Percentiles rank a stretch among this genome's conserved stretches.
phyloP scores from a whole-genome alignment of 1,140 invertebrate genomes.

The Colletes latitarsis region DNA sequence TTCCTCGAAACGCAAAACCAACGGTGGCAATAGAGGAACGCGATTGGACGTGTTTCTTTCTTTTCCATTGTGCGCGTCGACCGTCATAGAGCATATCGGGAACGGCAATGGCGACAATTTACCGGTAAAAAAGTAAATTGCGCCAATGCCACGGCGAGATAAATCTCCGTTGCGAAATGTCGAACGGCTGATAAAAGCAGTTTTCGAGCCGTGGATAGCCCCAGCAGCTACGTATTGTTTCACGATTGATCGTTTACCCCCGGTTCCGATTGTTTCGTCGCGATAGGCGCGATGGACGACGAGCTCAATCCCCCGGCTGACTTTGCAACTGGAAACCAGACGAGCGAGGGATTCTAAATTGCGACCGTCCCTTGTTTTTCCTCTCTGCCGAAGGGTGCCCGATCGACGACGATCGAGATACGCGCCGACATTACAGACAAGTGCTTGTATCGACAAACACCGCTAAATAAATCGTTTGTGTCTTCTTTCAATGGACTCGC shows the following conservation, averaged over 20 bases:
- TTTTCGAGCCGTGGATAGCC: conserved; percentile 36
- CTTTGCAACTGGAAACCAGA: conserved; percentile 34
- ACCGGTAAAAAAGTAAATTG: conserved; percentile 60
- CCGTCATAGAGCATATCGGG: conserved; percentile 59
- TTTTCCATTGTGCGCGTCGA: conserved; percentile 22
- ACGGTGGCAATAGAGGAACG: background rate
- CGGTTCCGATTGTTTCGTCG: conserved; percentile 55
- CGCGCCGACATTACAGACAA: conserved; percentile 17
- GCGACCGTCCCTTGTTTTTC: conserved; percentile 30
- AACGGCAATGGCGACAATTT: conserved; percentile 59
- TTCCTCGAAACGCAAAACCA: background rate
- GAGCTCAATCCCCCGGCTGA: background rate
- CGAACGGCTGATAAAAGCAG: conserved; percentile 64
- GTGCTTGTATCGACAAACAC: background rate
- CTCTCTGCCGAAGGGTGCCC: background rate
- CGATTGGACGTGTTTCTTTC: conserved; percentile 13
- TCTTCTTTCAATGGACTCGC: background rate
- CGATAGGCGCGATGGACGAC: conserved; percentile 41
- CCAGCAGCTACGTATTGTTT: conserved; percentile 51
- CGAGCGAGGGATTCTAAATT: conserved; percentile 33
- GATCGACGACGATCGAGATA: conserved; percentile 12
- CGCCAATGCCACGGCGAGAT: conserved; percentile 42
- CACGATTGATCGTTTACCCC: conserved; percentile 54
- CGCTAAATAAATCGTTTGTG: background rate
- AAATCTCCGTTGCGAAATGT: conserved; percentile 58